A percentile compares a stretch with the other conserved stretches of the same genome.
Evolutionary conservation across 2,797 vertebrate genomes (phyloP).

Genomic region (Odontamblyopus rebecca): DNA sequence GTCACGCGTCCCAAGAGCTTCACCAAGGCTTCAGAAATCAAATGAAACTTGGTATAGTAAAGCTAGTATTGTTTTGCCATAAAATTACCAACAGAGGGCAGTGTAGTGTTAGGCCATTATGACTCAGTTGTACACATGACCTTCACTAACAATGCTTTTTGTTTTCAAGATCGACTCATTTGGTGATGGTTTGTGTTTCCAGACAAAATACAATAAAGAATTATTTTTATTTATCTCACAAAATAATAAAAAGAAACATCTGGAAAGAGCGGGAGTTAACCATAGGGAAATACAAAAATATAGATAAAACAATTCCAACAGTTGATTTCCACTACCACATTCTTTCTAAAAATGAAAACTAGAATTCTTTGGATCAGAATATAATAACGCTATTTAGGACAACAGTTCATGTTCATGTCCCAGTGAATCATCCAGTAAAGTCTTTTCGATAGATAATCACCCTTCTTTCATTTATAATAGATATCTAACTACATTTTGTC

Average conservation of each 20-base stretch:
- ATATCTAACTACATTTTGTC: constrained; percentile 35
- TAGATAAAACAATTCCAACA: constrained; percentile 73
- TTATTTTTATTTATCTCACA: constrained; percentile 72
- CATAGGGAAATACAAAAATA: constrained; percentile 80
- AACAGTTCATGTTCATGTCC: constrained; percentile 41
- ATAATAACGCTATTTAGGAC: constrained; percentile 63
- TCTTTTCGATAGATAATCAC: constrained; percentile 50
- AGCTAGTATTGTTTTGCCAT: neutral
- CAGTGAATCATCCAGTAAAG: constrained; percentile 38
- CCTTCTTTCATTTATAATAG: constrained; percentile 37
- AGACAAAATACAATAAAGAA: constrained; percentile 49
- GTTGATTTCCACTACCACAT: constrained; percentile 55
- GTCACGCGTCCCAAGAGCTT: neutral
- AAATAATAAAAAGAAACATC: constrained; percentile 74
- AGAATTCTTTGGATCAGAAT: constrained; percentile 73
- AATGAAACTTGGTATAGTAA: neutral
- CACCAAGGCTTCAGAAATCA: neutral
- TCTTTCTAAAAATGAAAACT: constrained; percentile 56
- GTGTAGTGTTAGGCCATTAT: constrained; percentile 21
- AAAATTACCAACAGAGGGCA: constrained; percentile 46
- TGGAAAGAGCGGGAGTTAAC: constrained; percentile 67
- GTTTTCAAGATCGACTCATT: constrained; percentile 4
- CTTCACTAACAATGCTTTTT: constrained; percentile 11
- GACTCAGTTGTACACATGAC: constrained; percentile 20
- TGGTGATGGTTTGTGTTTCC: neutral